Evolutionary conservation across 2,888 invertebrate species (phyloP).

Genomic region (Camptogramma bilineatum): DNA sequence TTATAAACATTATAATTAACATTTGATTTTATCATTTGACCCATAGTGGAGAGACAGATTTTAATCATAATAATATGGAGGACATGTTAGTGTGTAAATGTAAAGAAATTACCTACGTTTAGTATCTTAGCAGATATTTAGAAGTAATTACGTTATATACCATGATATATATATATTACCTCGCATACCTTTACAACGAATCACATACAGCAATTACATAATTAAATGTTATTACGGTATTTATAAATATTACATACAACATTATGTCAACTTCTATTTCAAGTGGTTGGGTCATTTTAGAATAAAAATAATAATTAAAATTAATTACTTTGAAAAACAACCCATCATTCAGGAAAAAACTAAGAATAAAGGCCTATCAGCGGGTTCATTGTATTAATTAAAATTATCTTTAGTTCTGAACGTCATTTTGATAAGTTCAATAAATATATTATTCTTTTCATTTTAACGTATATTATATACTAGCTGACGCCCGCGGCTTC

Average conservation of each 20-base stretch:
- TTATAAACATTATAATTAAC: too few species aligned
- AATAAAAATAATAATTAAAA: background rate
- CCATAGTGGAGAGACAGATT: too few species aligned
- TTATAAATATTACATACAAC: constrained; percentile 10
- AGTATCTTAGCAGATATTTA: background rate
- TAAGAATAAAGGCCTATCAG: background rate
- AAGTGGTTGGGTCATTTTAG: background rate
- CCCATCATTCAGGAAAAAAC: background rate
- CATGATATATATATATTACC: constrained; percentile 6
- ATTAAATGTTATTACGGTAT: constrained; percentile 13
- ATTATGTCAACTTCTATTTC: constrained; percentile 17
- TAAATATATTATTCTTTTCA: too few species aligned
- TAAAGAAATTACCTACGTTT: too few species aligned
- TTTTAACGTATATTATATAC: too few species aligned
- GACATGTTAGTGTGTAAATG: too few species aligned
- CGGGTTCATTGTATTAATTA: background rate
- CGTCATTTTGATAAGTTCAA: too few species aligned
- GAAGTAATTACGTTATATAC: background rate
- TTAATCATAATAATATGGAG: too few species aligned
- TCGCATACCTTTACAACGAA: constrained; percentile 7
- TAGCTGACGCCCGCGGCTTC: too few species aligned
- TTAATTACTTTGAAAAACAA: background rate
- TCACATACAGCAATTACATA: constrained; percentile 6
- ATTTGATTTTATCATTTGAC: too few species aligned
- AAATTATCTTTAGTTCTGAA: too few species aligned